phyloP scores from a whole-genome alignment of 2,888 invertebrate genomes.

The Diloba caeruleocephala region DNA sequence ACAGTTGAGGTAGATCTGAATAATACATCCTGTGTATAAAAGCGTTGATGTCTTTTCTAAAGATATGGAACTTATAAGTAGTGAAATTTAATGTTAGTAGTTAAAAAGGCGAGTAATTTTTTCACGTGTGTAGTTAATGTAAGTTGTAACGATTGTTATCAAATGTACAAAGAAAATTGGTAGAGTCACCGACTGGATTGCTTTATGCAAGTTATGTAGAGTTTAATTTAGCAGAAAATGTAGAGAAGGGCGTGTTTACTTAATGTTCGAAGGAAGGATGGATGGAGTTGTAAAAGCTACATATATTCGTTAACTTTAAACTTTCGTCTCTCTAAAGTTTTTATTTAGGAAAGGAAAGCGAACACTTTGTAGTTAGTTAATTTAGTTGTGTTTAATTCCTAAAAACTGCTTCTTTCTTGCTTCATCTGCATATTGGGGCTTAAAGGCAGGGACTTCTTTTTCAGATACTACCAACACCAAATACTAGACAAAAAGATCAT shows the following conservation, averaged over 20 bases:
- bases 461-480: constrained; percentile 23
- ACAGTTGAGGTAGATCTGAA: too few species aligned
- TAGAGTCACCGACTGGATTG: not conserved
- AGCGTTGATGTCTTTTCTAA: constrained; percentile 76
- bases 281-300: not conserved
- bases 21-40: constrained; percentile 7
- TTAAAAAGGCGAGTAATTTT: not conserved
- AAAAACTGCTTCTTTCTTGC: constrained; percentile 16
- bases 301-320: not conserved
- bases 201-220: not conserved
- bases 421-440: constrained; percentile 2
- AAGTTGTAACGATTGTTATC: not conserved
- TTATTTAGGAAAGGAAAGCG: constrained; percentile 2
- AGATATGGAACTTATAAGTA: constrained; percentile 23
- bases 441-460: constrained; percentile 22
- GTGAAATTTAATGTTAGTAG: constrained; percentile 15
- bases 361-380: not conserved
- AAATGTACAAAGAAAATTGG: not conserved
- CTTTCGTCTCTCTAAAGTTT: not conserved
- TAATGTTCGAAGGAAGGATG: not conserved
- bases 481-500: constrained; percentile 38
- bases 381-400: not conserved
- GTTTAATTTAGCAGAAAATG: constrained; percentile 1
- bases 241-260: not conserved
- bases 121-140: not conserved